A percentile compares a stretch with the other conserved stretches of the same genome.
Conservation (phyloP, 2,797 vertebrate genomes). For the Myotis planiceps region DNA sequence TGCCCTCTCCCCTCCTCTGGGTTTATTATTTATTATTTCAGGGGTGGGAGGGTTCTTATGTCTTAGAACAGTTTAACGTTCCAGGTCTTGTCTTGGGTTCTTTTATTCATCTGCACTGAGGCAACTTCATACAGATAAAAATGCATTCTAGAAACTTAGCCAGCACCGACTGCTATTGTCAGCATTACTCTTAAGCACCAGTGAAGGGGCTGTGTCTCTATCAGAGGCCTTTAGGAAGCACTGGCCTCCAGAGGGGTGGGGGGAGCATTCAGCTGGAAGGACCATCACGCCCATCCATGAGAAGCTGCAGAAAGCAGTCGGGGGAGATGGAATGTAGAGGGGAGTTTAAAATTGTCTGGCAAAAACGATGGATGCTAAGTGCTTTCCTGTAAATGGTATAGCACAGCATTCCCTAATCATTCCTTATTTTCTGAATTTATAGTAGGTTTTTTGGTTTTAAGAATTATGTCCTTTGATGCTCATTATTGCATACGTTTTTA, state of each 20-base stretch:
- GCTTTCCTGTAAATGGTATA: neutral
- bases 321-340: neutral
- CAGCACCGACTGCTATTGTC: no score
- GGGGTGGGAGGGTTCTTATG: neutral
- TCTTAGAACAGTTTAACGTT: neutral
- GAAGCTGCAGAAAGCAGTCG: neutral
- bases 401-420: neutral
- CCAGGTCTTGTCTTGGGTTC: neutral
- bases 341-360: neutral
- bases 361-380: no score
- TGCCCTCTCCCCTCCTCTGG: neutral
- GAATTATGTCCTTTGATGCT: neutral
- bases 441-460: neutral
- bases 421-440: neutral
- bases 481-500: neutral
- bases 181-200: neutral
- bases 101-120: neutral
- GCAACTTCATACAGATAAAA: neutral
- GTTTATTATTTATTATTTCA: neutral
- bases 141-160: neutral
- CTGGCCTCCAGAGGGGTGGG: neutral
- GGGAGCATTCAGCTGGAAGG: neutral
- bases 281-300: accelerated
- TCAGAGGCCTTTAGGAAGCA: neutral
- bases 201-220: neutral